phyloP scores from a whole-genome alignment of 2,113 vertebrate species.

The Podarcis raffonei region DNA sequence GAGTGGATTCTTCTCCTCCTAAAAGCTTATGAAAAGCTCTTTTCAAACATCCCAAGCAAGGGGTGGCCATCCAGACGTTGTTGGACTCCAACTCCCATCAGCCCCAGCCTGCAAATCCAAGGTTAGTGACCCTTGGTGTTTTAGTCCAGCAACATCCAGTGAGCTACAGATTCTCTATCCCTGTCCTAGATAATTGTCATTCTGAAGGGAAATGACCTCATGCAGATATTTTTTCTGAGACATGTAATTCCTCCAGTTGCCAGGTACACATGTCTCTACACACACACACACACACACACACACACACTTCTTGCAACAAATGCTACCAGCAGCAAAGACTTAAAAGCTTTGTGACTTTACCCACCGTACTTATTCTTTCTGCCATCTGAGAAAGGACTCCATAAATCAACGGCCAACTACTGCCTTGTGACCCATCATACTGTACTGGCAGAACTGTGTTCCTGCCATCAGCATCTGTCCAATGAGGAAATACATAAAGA shows the following conservation, averaged over 20 bases:
- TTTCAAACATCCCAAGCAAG: not conserved
- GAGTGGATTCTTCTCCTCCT: not conserved
- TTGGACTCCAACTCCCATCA: too few relatives aligned
- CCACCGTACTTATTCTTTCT: accelerated
- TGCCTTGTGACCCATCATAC: accelerated
- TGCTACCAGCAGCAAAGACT: not conserved
- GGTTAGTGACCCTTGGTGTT: too few relatives aligned
- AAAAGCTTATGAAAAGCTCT: too few relatives aligned
- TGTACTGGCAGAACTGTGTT: not conserved
- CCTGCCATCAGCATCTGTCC: not conserved
- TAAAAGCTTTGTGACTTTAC: not conserved
- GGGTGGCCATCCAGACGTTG: too few relatives aligned
- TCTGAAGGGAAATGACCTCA: not conserved
- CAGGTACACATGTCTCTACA: not conserved
- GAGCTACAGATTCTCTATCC: too few relatives aligned
- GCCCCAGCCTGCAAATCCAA: too few relatives aligned
- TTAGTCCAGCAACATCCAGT: too few relatives aligned
- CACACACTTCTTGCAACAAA: not conserved
- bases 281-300: not conserved
- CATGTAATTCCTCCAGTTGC: not conserved
- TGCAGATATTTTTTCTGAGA: not conserved
- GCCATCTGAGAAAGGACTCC: not conserved
- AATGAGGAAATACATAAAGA: not conserved
- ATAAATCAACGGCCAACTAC: not conserved
- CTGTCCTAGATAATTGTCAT: too few relatives aligned